These are phyloP conservation scores for Crenuchus spilurus DNA, from an alignment of 2,797 vertebrate genomes.

Conservation along the genomic window DNA sequence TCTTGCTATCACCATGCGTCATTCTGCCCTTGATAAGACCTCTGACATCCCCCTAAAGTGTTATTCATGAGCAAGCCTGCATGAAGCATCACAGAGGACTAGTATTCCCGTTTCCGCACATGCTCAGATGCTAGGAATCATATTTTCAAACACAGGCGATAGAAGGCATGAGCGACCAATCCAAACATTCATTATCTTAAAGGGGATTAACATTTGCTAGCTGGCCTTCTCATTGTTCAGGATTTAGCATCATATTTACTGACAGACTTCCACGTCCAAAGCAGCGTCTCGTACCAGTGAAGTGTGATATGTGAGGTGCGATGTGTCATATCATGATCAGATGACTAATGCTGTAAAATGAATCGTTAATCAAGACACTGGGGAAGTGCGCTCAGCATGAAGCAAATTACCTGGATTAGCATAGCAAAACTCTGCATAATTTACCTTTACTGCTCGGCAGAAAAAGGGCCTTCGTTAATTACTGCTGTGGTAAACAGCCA, in stretches of 20 bases:
- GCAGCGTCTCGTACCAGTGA: constrained; percentile 37
- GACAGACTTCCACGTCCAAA: constrained; percentile 26
- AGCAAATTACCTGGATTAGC: constrained; percentile 79
- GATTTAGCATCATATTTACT: constrained; percentile 16
- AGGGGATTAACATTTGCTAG: constrained; percentile 31
- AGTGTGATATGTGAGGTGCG: constrained; percentile 28
- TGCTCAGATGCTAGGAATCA: background rate
- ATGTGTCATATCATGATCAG: constrained; percentile 69
- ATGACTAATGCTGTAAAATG: constrained; percentile 63
- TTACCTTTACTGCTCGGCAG: constrained; percentile 59
- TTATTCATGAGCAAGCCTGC: constrained; percentile 41
- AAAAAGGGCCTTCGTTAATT: constrained; percentile 61
- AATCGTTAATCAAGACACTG: constrained; percentile 67
- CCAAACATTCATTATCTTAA: constrained; percentile 35
- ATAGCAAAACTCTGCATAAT: constrained; percentile 70
- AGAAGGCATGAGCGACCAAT: background rate
- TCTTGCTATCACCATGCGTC: constrained; percentile 47
- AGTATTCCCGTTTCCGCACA: background rate
- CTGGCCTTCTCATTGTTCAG: constrained; percentile 34
- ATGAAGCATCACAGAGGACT: constrained; percentile 18
- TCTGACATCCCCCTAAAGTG: constrained; percentile 46
- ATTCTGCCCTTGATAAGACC: constrained; percentile 54
- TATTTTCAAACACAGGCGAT: background rate
- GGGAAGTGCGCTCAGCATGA: constrained; percentile 73
- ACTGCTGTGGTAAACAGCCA: constrained; percentile 68